Evolutionary conservation across 2,113 vertebrate genomes (phyloP).

Genomic region (Jacana jacana): DNA sequence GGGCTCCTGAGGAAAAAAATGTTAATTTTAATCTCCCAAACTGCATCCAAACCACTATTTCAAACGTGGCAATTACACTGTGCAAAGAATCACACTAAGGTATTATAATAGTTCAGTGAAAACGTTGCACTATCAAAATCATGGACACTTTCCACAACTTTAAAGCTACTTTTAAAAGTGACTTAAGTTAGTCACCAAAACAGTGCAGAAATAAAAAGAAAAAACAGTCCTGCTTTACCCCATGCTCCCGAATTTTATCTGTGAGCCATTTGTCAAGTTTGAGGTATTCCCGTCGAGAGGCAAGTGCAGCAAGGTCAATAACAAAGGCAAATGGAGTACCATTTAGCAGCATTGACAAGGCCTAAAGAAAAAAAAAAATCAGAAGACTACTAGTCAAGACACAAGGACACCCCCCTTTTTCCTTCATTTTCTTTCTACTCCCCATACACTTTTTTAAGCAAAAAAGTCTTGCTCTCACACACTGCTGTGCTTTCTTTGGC

Average conservation of each 20-base stretch:
- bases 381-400: slow-evolving; percentile 52
- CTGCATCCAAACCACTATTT: background rate
- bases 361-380: slow-evolving; percentile 77
- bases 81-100: slow-evolving; percentile 5
- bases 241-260: slow-evolving; percentile 99
- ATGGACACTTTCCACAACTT: slow-evolving; percentile 4
- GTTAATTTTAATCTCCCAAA: background rate
- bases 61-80: slow-evolving; percentile 34
- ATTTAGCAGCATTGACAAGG: slow-evolving; percentile 99
- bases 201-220: slow-evolving; percentile 47
- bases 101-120: slow-evolving; percentile 19
- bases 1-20: slow-evolving; percentile 81
- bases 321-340: slow-evolving; percentile 99
- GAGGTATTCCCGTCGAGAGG: slow-evolving; percentile 99
- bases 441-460: background rate
- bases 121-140: background rate
- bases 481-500: background rate
- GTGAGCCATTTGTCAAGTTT: slow-evolving; percentile 99
- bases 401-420: background rate
- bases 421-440: background rate
- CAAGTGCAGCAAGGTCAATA: slow-evolving; percentile 99
- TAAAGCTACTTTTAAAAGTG: slow-evolving; percentile 16
- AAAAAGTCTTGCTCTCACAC: background rate
- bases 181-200: slow-evolving; percentile 23
- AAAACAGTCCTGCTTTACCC: slow-evolving; percentile 81